Base-by-base conservation (phyloP, 1,140 invertebrate genomes). In the Bombus ignitus region DNA sequence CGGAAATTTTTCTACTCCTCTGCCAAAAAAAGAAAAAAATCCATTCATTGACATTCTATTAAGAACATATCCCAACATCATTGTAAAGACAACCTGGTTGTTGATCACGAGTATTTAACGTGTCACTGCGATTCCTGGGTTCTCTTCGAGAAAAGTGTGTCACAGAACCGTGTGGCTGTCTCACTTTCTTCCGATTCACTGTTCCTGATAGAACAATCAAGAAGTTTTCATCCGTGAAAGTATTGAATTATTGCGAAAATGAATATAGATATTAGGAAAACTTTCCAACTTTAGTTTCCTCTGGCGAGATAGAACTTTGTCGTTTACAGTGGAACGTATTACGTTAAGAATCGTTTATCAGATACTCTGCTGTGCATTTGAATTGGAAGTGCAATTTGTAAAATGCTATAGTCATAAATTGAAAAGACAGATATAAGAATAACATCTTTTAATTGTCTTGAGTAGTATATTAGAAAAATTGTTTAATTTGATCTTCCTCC, bases 131-230 rank as follows among this genome's bases (percentile, higher is more conserved):
- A 78, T 81, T 53, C 18, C 47, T 53, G 47, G 18, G 18, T 53
- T 53, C 47, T n/a, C 70, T 70, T 81, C 81, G 62, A 57, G 78
- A 81, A 88, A 89, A 82, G 87, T 89, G 75, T 89, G 87, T 88
- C 88, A 88, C 79, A 62, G 74, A 66, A 70, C 32, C 74, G 59
- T 39, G 25, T 47, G 70, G 13, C 66, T 88, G 62, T 86, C 68
- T 89, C 78, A 88, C 86, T 89, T 89, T 88, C 83, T 86, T 85
- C 66, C 35, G 42, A 59, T 83, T 79, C 44, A 22, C 75, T 79
- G 77, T 37, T 82, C 73, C 47, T 70, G 22, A 18, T 47, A 32
- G n/a, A 77, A 85, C 72, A 88, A 89, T 81, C 47, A 9, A 68
- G 0, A 12, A 66, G 15, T 35, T 66, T 66, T 66, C 15, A 32